These are phyloP conservation scores for Excalfactoria chinensis DNA, from an alignment of 2,113 vertebrate species.

Conservation along the genomic window DNA sequence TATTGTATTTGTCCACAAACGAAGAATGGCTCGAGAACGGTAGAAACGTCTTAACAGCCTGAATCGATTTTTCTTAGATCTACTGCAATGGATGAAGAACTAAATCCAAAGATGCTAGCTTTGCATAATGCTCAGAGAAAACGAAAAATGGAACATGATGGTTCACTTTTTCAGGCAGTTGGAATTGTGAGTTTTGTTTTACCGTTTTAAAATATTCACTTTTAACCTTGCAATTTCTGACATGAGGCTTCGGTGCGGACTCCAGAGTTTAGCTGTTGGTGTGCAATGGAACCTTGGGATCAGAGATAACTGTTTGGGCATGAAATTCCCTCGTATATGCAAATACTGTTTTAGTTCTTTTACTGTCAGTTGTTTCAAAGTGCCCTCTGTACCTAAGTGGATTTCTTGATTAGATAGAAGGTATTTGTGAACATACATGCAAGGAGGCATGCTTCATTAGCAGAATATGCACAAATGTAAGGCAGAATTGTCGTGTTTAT, in stretches of 20 bases:
- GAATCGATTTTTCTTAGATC: constrained; percentile 79
- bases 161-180: constrained; percentile 86
- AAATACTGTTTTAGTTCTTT: background rate
- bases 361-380: background rate
- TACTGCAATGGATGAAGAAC: constrained; percentile 82
- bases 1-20: constrained; percentile 38
- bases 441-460: background rate
- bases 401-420: background rate
- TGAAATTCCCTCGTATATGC: background rate
- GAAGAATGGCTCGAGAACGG: constrained; percentile 35
- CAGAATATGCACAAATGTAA: background rate
- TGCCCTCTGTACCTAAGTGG: background rate
- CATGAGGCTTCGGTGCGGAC: constrained; percentile 18
- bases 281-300: constrained; percentile 8
- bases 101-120: constrained; percentile 84
- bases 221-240: constrained; percentile 60
- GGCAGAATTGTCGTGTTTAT: background rate
- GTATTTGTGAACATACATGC: background rate
- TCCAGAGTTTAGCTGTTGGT: constrained; percentile 20
- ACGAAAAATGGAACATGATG: constrained; percentile 89
- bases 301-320: background rate
- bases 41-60: constrained; percentile 65
- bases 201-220: constrained; percentile 63
- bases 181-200: constrained; percentile 87
- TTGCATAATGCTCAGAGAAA: constrained; percentile 92